Conservation (phyloP, 1,140 invertebrate species). For the Cherax destructor region DNA sequence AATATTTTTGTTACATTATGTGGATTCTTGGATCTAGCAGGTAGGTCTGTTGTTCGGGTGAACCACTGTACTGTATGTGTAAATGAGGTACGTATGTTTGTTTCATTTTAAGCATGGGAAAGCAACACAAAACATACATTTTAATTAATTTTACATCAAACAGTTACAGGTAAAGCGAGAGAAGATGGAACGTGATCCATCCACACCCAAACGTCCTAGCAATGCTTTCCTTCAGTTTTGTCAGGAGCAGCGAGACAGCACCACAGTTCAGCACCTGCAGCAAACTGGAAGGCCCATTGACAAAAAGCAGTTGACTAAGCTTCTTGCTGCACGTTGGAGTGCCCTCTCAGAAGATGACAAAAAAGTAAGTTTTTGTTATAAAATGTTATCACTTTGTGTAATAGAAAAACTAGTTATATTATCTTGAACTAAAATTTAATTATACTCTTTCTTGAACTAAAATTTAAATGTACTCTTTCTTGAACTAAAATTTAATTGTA, state of each 20-base stretch:
- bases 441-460: too few relatives aligned
- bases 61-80: too few relatives aligned
- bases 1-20: too few relatives aligned
- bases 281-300: constrained; percentile 37
- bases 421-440: background rate
- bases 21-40: too few relatives aligned
- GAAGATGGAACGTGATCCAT: constrained; percentile 46
- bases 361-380: constrained; percentile 30
- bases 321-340: constrained; percentile 58
- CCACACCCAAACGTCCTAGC: constrained; percentile 34
- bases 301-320: constrained; percentile 55
- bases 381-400: background rate
- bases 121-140: too few relatives aligned
- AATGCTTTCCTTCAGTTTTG: constrained; percentile 63
- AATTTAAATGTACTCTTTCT: too few relatives aligned
- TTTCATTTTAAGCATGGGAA: too few relatives aligned
- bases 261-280: constrained; percentile 23
- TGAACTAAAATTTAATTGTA: too few relatives aligned
- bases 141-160: background rate
- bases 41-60: too few relatives aligned
- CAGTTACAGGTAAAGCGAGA: constrained; percentile 48
- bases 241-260: constrained; percentile 54
- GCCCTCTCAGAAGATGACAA: constrained; percentile 54
- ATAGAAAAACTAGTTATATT: background rate
- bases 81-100: too few relatives aligned